phyloP scores from a whole-genome alignment of 2,113 vertebrate species.

The Zapornia atra region DNA sequence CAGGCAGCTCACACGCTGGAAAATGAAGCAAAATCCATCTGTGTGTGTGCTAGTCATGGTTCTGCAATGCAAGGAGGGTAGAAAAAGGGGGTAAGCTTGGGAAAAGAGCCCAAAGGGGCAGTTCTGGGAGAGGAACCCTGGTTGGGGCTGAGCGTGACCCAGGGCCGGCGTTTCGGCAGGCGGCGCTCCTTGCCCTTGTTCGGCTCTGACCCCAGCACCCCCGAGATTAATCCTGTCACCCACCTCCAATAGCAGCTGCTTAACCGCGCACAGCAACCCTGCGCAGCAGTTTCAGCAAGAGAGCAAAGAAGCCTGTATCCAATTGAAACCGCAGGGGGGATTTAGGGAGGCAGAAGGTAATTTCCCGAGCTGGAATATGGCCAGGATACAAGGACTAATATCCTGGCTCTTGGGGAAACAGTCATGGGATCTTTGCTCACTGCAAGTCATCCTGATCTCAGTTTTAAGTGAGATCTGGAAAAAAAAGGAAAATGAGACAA shows the following conservation, averaged over 20 bases:
- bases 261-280: conserved; percentile 51
- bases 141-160: accelerated
- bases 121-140: background rate
- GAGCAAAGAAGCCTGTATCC: conserved; percentile 40
- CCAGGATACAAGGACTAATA: conserved; percentile 69
- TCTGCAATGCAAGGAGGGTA: background rate
- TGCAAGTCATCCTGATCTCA: conserved; percentile 26
- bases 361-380: conserved; percentile 71
- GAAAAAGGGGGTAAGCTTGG: background rate
- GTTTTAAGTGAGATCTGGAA: conserved; percentile 20
- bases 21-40: background rate
- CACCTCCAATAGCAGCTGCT: conserved; percentile 65
- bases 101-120: background rate
- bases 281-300: conserved; percentile 44
- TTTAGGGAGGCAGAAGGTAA: conserved; percentile 74
- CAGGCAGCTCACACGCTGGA: background rate
- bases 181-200: background rate
- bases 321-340: conserved; percentile 69
- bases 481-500: conserved; percentile 42
- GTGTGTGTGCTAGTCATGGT: accelerated
- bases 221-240: conserved; percentile 22
- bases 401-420: conserved; percentile 57
- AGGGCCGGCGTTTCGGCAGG: accelerated
- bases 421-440: conserved; percentile 55
- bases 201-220: background rate